Evolutionary conservation across 2,888 invertebrate species (phyloP).

Genomic region (Norana najaformis): DNA sequence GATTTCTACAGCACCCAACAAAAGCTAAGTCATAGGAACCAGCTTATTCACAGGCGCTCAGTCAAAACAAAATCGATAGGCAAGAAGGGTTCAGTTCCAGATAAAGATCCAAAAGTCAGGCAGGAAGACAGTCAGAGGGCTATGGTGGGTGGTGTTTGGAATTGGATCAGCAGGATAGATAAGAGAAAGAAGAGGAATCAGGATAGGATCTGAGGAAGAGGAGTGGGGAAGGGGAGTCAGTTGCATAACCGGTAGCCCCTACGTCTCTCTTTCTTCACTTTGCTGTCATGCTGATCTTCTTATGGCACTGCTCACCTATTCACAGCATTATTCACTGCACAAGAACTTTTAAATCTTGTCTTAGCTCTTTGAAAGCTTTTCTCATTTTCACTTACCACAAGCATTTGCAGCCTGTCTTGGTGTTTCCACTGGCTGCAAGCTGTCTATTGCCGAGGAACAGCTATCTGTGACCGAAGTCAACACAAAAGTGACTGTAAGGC

Average conservation of each 20-base stretch:
- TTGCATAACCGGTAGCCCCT: neutral
- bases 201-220: too few species aligned
- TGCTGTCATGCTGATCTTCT: neutral
- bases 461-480: neutral
- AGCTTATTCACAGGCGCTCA: too few species aligned
- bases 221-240: too few species aligned
- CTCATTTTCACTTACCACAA: neutral
- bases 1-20: too few species aligned
- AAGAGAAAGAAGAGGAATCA: too few species aligned
- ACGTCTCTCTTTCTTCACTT: neutral
- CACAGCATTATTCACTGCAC: neutral
- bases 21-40: too few species aligned
- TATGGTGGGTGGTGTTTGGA: too few species aligned
- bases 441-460: neutral
- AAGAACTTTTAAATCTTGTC: neutral
- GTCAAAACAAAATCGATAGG: too few species aligned
- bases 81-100: too few species aligned
- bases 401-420: neutral
- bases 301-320: neutral
- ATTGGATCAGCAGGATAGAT: too few species aligned
- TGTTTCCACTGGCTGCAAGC: constrained; percentile 3
- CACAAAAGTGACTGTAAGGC: neutral
- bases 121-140: too few species aligned
- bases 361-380: neutral
- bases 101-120: too few species aligned